Percentiles rank a stretch among this genome's conserved stretches.
phyloP scores from a whole-genome alignment of 1,140 invertebrate species.

The Drosophila nebulosa region DNA sequence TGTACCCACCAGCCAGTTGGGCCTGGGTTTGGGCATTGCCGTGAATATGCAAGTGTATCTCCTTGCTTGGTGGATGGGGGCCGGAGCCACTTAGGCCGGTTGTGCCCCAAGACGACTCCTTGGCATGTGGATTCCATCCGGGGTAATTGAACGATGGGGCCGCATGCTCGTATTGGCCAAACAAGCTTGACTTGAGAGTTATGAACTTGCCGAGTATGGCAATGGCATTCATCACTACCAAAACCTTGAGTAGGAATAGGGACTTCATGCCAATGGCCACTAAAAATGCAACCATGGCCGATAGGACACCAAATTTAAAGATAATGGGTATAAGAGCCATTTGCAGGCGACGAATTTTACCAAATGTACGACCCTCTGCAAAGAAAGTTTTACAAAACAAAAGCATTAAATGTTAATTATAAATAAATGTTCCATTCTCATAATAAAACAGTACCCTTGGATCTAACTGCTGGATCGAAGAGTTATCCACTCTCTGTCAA shows the following conservation, averaged over 20 bases:
- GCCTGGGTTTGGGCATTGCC: constrained; percentile 60
- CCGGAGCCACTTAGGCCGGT: constrained; percentile 25
- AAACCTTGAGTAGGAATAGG: constrained; percentile 80
- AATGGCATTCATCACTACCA: constrained; percentile 73
- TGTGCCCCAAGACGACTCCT: constrained; percentile 46
- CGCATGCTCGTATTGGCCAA: constrained; percentile 53
- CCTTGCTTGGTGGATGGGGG: constrained; percentile 61
- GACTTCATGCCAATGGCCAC: constrained; percentile 81
- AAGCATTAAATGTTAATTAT: too few relatives aligned
- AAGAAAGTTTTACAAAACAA: too few relatives aligned
- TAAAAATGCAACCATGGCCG: constrained; percentile 81
- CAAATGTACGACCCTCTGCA: constrained; percentile 78
- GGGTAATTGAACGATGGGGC: constrained; percentile 64
- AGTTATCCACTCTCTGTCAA: too few relatives aligned
- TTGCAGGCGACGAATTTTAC: constrained; percentile 79
- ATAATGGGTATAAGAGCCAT: constrained; percentile 82
- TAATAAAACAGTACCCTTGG: too few relatives aligned
- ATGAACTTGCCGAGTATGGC: constrained; percentile 74
- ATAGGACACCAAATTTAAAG: constrained; percentile 82
- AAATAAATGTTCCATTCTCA: too few relatives aligned
- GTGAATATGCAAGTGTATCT: constrained; percentile 78
- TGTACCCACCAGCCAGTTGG: constrained; percentile 48
- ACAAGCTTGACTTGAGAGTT: constrained; percentile 61
- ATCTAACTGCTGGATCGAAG: too few relatives aligned
- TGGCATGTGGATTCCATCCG: constrained; percentile 63